Percentiles rank a stretch among this genome's conserved stretches.
Conservation (phyloP, 2,888 invertebrate genomes). For the Harpalus rufipes region DNA sequence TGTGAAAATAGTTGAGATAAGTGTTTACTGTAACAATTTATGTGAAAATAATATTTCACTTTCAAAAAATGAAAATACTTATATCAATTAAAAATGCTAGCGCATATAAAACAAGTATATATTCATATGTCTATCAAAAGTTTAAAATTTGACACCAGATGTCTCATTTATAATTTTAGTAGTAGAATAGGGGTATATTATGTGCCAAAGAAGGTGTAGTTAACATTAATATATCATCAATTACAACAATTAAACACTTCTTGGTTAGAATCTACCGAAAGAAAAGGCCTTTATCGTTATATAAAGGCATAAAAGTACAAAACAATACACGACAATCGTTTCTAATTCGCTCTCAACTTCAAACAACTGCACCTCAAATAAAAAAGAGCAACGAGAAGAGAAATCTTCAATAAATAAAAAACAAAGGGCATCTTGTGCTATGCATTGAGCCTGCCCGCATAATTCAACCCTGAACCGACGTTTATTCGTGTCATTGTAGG, state of each 20-base stretch:
- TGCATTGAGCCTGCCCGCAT: conserved; percentile 35
- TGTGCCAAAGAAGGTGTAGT: conserved; percentile 7
- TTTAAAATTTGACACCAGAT: no score
- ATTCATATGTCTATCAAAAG: no score
- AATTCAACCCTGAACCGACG: conserved; percentile 39
- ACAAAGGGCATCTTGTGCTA: conserved; percentile 53
- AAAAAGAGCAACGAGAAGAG: conserved; percentile 50
- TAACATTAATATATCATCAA: conserved; percentile 37
- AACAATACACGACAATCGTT: conserved; percentile 55
- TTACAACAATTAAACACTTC: conserved; percentile 36
- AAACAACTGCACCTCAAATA: conserved; percentile 48
- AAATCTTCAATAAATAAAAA: conserved; percentile 57
- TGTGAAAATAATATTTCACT: no score
- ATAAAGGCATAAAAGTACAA: conserved; percentile 33
- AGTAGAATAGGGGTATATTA: not conserved
- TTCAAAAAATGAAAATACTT: no score
- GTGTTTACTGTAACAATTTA: no score
- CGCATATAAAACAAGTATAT: no score
- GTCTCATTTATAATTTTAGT: no score
- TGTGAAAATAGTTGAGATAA: no score
- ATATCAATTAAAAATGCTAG: no score
- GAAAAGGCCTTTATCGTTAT: conserved; percentile 7
- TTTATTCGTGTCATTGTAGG: conserved; percentile 50
- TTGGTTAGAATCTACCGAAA: conserved; percentile 12
- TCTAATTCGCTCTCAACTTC: conserved; percentile 51